A percentile compares a stretch with the other conserved stretches of the same genome.
These are phyloP conservation scores for Phrynocephalus versicolor DNA, from an alignment of 2,113 vertebrate species.

Conservation along the genomic window DNA sequence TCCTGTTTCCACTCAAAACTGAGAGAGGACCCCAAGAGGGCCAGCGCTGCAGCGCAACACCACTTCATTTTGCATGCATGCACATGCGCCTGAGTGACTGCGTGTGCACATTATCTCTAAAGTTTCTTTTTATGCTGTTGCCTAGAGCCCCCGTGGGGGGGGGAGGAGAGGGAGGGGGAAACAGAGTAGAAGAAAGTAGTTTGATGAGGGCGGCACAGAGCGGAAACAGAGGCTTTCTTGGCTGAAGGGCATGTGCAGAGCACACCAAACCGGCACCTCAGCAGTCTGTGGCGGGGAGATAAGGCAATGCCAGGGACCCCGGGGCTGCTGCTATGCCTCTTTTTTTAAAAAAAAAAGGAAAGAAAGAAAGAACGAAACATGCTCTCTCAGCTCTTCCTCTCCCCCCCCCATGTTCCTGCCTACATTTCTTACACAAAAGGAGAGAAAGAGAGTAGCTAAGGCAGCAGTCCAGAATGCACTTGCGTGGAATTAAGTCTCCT, in stretches of 20 bases:
- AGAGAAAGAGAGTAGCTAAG: neutral
- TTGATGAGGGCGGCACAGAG: neutral
- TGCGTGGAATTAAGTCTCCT: neutral
- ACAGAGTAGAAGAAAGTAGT: neutral
- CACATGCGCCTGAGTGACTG: too few species aligned
- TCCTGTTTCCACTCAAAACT: neutral
- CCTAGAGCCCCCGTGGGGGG: neutral
- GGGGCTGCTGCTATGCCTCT: neutral
- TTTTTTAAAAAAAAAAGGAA: neutral
- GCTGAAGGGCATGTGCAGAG: conserved; percentile 25
- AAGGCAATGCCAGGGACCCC: neutral
- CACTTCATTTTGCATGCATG: neutral
- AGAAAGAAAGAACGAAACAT: neutral
- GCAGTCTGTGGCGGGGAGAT: conserved; percentile 11
- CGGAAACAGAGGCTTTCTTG: neutral
- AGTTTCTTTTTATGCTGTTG: neutral
- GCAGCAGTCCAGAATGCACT: neutral
- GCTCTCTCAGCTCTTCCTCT: neutral
- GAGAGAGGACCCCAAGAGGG: neutral
- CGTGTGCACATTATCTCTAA: neutral
- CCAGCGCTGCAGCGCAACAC: neutral
- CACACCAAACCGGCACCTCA: neutral
- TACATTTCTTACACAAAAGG: neutral
- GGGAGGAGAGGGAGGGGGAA: neutral
- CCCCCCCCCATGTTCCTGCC: neutral